Evolutionary conservation across 2,888 invertebrate genomes (phyloP), one percentile per base, ranked within the genome.

Genomic region (Drosophila emarginata): DNA sequence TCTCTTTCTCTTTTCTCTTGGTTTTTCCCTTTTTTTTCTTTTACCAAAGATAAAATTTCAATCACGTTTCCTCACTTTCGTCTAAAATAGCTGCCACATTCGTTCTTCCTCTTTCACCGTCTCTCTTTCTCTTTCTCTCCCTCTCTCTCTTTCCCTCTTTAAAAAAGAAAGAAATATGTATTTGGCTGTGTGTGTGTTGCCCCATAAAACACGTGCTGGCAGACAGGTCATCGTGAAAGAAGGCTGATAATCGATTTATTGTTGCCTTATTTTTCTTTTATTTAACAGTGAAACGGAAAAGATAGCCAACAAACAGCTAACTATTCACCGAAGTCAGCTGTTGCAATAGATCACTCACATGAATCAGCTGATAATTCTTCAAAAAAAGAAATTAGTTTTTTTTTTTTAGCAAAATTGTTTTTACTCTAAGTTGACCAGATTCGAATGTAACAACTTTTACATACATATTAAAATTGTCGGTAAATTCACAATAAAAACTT

Each of bases 31-130:
- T 52, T 45, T 5, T 11, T 52, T 57, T 67, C 79, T 75, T 64
- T 50, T 77, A 57, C 72, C 71, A 75, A 74, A 80, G 88, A 88
- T 88, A 85, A 85, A 88, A 85, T 85, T 85, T 88, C 88, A 86
- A 85, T 88, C 85, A 85, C 86, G 79, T 85, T 83, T 77, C 72
- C 56, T 73, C 63, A 73, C 73, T 73, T 76, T 76, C 67, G 40
- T 65, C 56, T 56, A 60, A 66, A 58, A 61, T 36, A 61, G 61
- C 56, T 58, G 52, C 58, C 58, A 64, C 65, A 65, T 53, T 68
- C 61, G 61, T 61, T 68, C 67, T 54, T 67, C 54, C 59, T 67
- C 59, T 60, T 37, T 37, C n/a, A n/a, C n/a, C n/a, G n/a, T n/a
- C n/a, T n/a, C n/a, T n/a, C n/a, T n/a, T n/a, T n/a, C n/a, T n/a